A percentile compares a stretch with the other conserved stretches of the same genome.
Evolutionary conservation across 2,888 invertebrate species (phyloP).

Genomic region (Muscina levida): DNA sequence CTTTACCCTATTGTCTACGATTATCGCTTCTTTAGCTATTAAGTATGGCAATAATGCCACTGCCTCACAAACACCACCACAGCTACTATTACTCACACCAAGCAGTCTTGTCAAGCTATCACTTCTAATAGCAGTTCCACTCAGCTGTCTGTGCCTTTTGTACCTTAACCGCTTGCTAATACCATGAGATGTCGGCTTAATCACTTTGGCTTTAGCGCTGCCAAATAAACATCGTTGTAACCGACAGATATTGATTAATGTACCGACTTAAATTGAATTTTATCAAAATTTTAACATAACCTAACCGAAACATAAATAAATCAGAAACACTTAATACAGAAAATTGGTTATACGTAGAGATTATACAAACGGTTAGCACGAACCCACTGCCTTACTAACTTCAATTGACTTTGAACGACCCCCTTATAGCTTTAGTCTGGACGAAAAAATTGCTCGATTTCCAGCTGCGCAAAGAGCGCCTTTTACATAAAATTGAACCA

Average conservation of each 20-base stretch:
- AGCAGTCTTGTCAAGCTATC: no score
- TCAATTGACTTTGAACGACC: no score
- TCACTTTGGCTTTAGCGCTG: not conserved
- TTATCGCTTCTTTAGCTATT: constrained; percentile 8
- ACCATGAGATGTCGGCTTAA: not conserved
- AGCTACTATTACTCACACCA: constrained; percentile 13
- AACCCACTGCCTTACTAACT: not conserved
- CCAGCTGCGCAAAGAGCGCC: constrained; percentile 17
- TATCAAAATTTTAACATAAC: not conserved
- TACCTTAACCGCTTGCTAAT: not conserved
- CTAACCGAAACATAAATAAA: not conserved
- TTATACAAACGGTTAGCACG: no score
- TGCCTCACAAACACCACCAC: not conserved
- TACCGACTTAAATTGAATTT: no score
- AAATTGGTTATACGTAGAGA: constrained; percentile 4
- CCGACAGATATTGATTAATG: constrained; percentile 8
- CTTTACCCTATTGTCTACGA: constrained; percentile 10
- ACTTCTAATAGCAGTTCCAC: not conserved
- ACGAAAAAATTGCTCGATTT: constrained; percentile 4
- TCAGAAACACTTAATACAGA: not conserved
- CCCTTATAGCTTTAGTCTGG: not conserved
- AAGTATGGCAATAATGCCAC: constrained; percentile 2
- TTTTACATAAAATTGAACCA: constrained; percentile 15
- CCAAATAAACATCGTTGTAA: constrained; percentile 11
- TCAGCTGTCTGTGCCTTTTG: not conserved